Base-by-base conservation (phyloP, 2,888 invertebrate genomes). In the Nysson spinosus region DNA sequence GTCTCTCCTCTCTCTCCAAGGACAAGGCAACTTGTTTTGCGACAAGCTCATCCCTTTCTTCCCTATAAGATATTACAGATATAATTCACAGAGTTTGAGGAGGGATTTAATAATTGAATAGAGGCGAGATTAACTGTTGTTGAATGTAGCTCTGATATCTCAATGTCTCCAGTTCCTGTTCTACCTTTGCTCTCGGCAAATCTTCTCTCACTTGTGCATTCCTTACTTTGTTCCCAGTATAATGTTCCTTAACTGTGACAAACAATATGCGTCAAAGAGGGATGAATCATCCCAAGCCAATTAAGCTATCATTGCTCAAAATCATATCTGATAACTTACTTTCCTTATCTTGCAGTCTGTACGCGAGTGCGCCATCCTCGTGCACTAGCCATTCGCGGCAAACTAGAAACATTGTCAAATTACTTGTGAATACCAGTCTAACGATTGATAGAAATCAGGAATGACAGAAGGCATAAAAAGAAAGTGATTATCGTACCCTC, bases 331-430 rank as follows among this genome's bases (percentile, higher is more conserved):
- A n/a, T n/a, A n/a, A n/a, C 91, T 89, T 89, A 91, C 95, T 94
- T 89, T 95, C 95, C 89, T 95, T 91, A 80, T 92, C 92, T 86
- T 95, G 95, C 24, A 95, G 89, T 73, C 91, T 91, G 86, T 95
- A 93, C 5, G 95, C 95, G 79, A 95, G 86, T 12, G 94, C 95
- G 69, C 93, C 93, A 87, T 95, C 95, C 88, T 95, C 95, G 79
- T 94, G 92, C 24, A 95, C 93, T 76, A 93, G 88, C 94, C 95
- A 95, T 87, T 95, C 93, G 77, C 93, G 91, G 82, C 95, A 93
- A 58, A 95, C 94, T 93, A n/a, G 88, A 49, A 88, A 88, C 39
- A 61, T 19, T 20, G 72, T 75, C 50, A 60, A 69, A 63, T 47
- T 28, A 28, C 43, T 22, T 17, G 16, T n/a, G 4, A 16, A 50